A percentile compares a stretch with the other conserved stretches of the same genome.
These are phyloP conservation scores for Cossypha dichroa DNA, from an alignment of 2,797 vertebrate species.

Conservation along the genomic window DNA sequence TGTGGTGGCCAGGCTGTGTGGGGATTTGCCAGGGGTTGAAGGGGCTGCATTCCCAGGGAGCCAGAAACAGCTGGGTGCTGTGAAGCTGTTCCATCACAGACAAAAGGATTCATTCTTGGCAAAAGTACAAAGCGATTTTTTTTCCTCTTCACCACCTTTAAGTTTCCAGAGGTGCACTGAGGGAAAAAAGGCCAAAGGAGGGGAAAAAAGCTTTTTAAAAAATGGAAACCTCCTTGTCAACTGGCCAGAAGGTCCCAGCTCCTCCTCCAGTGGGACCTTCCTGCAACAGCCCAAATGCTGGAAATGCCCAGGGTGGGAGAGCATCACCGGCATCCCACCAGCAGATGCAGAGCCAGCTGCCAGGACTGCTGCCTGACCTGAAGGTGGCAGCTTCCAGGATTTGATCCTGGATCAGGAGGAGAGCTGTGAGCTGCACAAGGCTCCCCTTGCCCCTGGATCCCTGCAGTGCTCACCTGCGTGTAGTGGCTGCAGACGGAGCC, in stretches of 20 bases:
- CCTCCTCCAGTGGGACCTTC: background rate
- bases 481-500: conserved; percentile 88
- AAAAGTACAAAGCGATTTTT: background rate
- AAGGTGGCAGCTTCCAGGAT: background rate
- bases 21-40: background rate
- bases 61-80: background rate
- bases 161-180: background rate
- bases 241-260: background rate
- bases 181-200: background rate
- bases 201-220: background rate
- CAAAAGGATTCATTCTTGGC: background rate
- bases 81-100: background rate
- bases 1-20: background rate
- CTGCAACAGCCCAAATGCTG: background rate
- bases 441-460: rapidly evolving
- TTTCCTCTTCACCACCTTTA: background rate
- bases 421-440: background rate
- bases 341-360: background rate
- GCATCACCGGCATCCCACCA: background rate
- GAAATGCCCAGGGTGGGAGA: background rate
- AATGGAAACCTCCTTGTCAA: background rate
- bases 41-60: background rate
- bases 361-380: background rate
- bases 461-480: conserved; percentile 81
- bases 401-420: background rate